These are phyloP conservation scores for Teleopsis dalmanni DNA, from an alignment of 1,140 invertebrate genomes.

Conservation along the genomic window DNA sequence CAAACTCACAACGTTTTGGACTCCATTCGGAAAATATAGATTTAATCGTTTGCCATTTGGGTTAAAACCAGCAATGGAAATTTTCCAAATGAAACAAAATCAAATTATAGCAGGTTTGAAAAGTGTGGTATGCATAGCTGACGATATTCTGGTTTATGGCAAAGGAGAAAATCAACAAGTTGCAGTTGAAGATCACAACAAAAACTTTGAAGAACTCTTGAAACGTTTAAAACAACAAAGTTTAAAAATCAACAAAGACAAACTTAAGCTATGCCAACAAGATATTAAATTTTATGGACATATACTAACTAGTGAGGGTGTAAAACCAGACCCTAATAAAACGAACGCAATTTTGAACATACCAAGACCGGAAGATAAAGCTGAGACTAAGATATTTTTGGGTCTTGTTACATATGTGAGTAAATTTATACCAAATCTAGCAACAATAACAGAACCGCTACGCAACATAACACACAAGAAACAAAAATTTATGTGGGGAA, in stretches of 20 bases:
- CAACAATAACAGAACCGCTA: conserved; percentile 21
- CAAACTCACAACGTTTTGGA: conserved; percentile 18
- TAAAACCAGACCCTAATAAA: conserved; percentile 21
- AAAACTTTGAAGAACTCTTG: conserved; percentile 19
- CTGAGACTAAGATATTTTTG: conserved; percentile 12
- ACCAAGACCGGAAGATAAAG: conserved; percentile 4
- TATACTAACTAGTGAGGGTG: conserved; percentile 23
- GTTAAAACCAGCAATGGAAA: conserved; percentile 34
- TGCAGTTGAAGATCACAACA: not conserved
- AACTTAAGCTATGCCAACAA: conserved; percentile 28
- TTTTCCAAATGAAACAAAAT: conserved; percentile 44
- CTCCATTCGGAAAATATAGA: conserved; percentile 17
- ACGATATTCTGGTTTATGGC: conserved; percentile 29
- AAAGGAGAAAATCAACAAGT: too few relatives aligned
- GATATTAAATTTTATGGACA: conserved; percentile 37
- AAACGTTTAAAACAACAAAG: conserved; percentile 26
- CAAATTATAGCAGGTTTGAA: too few relatives aligned
- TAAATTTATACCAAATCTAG: conserved; percentile 34
- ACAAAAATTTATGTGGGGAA: too few relatives aligned
- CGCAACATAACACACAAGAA: too few relatives aligned
- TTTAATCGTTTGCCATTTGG: conserved; percentile 34
- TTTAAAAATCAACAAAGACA: conserved; percentile 33
- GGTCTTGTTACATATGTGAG: conserved; percentile 34
- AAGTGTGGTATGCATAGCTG: conserved; percentile 30
- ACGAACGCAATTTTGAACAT: not conserved